Percentiles rank a stretch among this genome's conserved stretches.
phyloP scores from a whole-genome alignment of 2,113 vertebrate genomes.

The Lota lota region DNA sequence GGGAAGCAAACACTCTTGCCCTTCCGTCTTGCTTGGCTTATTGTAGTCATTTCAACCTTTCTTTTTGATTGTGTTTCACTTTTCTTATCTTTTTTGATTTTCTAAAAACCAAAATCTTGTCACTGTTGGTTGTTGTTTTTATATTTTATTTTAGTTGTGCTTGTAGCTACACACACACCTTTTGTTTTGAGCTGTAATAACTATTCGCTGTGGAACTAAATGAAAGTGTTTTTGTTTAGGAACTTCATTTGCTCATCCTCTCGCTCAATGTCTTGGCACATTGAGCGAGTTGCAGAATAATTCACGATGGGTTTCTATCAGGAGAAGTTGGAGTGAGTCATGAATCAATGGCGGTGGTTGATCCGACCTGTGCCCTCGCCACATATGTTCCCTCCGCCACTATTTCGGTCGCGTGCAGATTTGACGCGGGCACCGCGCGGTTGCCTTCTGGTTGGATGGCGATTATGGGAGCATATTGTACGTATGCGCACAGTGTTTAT shows the following conservation, averaged over 20 bases:
- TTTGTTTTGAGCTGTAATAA: too few species aligned
- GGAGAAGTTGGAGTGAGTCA: background rate
- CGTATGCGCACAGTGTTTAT: constrained; percentile 63
- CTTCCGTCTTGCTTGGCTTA: constrained; percentile 13
- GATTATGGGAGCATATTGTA: constrained; percentile 53
- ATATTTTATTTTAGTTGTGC: background rate
- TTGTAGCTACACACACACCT: too few species aligned
- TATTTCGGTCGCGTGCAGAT: constrained; percentile 50
- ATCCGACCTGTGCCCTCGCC: constrained; percentile 32
- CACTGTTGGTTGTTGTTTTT: background rate
- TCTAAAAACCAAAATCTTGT: background rate
- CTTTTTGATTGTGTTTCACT: background rate
- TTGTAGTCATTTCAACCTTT: constrained; percentile 20
- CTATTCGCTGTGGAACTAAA: too few species aligned
- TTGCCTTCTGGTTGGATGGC: constrained; percentile 51
- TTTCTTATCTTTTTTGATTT: constrained; percentile 1
- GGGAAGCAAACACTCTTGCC: constrained; percentile 11
- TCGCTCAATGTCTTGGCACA: background rate
- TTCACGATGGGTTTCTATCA: background rate
- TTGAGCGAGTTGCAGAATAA: background rate
- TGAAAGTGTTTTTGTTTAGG: background rate
- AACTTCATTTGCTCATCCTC: background rate
- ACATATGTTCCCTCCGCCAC: constrained; percentile 51
- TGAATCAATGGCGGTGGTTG: constrained; percentile 30
- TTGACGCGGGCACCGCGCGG: constrained; percentile 33